Base-by-base conservation (phyloP, 1,140 invertebrate species). In the Lanistes nyassanus region DNA sequence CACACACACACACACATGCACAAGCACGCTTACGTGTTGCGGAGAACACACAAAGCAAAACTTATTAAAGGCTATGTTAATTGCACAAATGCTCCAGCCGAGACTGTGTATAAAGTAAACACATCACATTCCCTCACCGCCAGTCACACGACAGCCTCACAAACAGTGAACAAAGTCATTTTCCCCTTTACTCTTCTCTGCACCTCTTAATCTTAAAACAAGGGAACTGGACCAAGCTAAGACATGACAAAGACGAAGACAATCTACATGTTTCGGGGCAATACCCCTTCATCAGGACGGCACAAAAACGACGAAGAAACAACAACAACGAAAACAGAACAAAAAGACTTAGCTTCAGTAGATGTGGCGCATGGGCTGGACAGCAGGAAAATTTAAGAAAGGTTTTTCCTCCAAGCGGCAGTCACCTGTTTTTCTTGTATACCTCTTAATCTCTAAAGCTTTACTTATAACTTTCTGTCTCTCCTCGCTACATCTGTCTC, bases 1-100 rank as follows among this genome's bases (percentile, higher is more conserved):
- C n/a, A n/a, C n/a, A n/a, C n/a, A n/a, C 58, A 62, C 58, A 62
- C 58, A 62, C 58, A 62, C 58, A 62, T 31, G 34, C 58, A 62
- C 58, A 62, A n/a, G 34, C 58, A 62, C 58, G 34, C 58, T 29
- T 31, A 62, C 58, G 34, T 31, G 34, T 31, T 29, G n/a, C 26
- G n/a, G 31, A 23, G 31, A 23, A 60, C 58, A 60, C 58, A 60
- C 58, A 60, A 23, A 60, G n/a, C n/a, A 23, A 60, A 23, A 60
- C 58, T 26, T 31, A 60, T 31, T n/a, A n/a, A n/a, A 9, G n/a
- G 31, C 58, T 26, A 23, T 26, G 9, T 26, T 31, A 60, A 23
- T 26, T 31, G 31, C 58, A 60, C 58, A 23, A 23, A 23, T 31
- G n/a, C 58, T 11, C 58, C n/a, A n/a, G n/a, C 58, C n/a, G n/a